A percentile compares a stretch with the other conserved stretches of the same genome.
Evolutionary conservation across 2,113 vertebrate genomes (phyloP).

Genomic region (Haemorhous mexicanus): DNA sequence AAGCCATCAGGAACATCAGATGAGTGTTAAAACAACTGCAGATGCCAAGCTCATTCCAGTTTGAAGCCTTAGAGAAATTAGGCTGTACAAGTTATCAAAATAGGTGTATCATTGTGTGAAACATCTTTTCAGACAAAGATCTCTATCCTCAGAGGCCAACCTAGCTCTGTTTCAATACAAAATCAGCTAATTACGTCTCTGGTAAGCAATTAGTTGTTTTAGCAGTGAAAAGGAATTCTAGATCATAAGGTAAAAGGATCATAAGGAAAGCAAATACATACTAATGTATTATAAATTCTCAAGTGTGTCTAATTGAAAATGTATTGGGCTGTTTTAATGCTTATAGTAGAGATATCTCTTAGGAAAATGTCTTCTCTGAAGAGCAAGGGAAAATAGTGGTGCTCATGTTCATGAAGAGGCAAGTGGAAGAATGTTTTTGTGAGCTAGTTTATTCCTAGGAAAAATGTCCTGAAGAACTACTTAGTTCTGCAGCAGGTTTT

Average conservation of each 20-base stretch:
- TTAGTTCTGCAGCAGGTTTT: background rate
- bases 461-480: background rate
- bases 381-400: background rate
- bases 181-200: background rate
- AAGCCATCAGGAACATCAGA: background rate
- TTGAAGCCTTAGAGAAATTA: background rate
- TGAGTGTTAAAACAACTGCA: background rate
- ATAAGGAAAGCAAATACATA: background rate
- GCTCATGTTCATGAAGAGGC: background rate
- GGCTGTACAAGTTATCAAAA: background rate
- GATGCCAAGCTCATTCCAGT: background rate
- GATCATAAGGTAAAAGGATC: background rate
- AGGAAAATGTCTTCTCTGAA: background rate
- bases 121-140: background rate
- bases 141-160: background rate
- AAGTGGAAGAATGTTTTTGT: background rate
- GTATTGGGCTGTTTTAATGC: background rate
- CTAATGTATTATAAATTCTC: background rate
- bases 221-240: background rate
- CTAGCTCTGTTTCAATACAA: background rate
- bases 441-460: background rate
- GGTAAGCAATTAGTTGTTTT: background rate
- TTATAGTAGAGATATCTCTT: background rate
- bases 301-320: background rate
- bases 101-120: background rate